These are phyloP conservation scores for Dissostichus mawsoni DNA, from an alignment of 2,113 vertebrate species.

Conservation along the genomic window DNA sequence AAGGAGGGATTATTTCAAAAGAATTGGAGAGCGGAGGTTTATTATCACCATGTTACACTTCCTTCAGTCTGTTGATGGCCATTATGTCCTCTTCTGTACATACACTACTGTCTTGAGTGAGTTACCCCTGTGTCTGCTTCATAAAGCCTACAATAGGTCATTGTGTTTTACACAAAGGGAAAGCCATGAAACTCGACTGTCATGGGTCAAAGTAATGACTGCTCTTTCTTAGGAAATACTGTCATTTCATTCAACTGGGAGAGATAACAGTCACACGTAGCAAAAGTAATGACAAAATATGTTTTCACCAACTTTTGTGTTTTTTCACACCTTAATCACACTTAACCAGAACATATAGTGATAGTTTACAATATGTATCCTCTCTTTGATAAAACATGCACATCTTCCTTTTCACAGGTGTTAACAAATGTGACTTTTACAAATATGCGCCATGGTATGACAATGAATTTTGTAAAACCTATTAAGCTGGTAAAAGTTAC, in stretches of 20 bases:
- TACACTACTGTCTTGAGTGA: constrained; percentile 44
- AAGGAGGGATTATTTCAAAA: constrained; percentile 70
- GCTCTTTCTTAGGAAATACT: not conserved
- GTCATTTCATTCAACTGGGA: not conserved
- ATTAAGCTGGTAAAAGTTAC: not conserved
- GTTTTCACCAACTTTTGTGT: too few species aligned
- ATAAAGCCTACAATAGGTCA: constrained; percentile 20
- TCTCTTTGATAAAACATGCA: not conserved
- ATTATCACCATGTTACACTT: constrained; percentile 75
- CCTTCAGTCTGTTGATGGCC: constrained; percentile 53
- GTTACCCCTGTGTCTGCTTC: constrained; percentile 21
- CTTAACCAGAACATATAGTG: not conserved
- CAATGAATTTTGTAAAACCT: not conserved
- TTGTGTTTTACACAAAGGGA: constrained; percentile 23
- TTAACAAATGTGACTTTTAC: not conserved
- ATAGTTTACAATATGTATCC: not conserved
- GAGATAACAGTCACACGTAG: not conserved
- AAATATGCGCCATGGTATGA: not conserved
- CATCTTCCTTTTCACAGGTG: not conserved
- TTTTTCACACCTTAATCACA: not conserved
- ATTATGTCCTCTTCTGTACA: constrained; percentile 51
- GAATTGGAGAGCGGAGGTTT: constrained; percentile 75
- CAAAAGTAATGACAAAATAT: not conserved
- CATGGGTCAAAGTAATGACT: not conserved
- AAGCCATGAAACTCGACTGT: not conserved